Conservation (phyloP, 2,113 vertebrate species). For the Brachirus orientalis region DNA sequence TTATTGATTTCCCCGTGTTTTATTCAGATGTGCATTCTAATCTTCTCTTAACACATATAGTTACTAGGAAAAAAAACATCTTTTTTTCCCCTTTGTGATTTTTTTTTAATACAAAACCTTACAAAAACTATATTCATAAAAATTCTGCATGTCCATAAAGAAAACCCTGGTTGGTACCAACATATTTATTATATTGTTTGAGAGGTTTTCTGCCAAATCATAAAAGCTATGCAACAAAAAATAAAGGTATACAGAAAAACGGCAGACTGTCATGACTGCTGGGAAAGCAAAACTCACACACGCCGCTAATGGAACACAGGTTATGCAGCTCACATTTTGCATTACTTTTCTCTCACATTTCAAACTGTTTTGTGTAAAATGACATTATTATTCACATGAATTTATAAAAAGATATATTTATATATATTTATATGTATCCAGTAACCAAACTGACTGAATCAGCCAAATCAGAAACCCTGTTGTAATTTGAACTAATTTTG, state of each 20-base stretch:
- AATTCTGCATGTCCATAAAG: conserved; percentile 96
- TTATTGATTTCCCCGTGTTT: conserved; percentile 65
- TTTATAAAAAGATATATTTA: conserved; percentile 77
- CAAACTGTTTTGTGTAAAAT: conserved; percentile 79
- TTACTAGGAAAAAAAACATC: conserved; percentile 93
- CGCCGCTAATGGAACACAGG: conserved; percentile 68
- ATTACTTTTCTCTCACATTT: conserved; percentile 72
- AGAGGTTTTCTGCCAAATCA: conserved; percentile 71
- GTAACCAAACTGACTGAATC: conserved; percentile 74
- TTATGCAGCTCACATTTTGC: conserved; percentile 67
- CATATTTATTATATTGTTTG: conserved; percentile 69
- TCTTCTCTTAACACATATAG: conserved; percentile 92
- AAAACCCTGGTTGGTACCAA: conserved; percentile 88
- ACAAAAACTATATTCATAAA: conserved; percentile 99
- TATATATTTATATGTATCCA: conserved; percentile 49
- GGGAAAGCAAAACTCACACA: conserved; percentile 67
- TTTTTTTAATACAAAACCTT: conserved; percentile 98
- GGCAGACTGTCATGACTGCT: conserved; percentile 53
- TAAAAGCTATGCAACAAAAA: conserved; percentile 70
- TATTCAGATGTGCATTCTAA: conserved; percentile 88
- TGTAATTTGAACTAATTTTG: conserved; percentile 64
- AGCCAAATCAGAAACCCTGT: conserved; percentile 73
- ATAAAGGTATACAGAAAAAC: conserved; percentile 64
- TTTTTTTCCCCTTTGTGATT: conserved; percentile 50
- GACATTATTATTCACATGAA: conserved; percentile 79